Evolutionary conservation across 1,140 invertebrate genomes (phyloP), one percentile per base, ranked within the genome.

Genomic region (Apis dorsata): DNA sequence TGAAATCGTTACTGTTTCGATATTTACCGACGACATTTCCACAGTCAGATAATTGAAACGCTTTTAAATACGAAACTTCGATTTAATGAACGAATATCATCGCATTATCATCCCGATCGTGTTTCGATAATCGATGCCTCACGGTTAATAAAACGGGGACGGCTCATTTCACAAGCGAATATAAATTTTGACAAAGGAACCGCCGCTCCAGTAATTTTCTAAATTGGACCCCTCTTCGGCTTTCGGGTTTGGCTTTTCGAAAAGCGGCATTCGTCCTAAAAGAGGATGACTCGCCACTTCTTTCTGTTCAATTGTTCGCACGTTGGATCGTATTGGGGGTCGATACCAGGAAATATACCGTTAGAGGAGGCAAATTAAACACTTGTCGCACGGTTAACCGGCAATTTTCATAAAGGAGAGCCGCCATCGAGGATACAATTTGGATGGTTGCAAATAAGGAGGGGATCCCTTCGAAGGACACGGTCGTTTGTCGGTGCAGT

Each of bases 331-430:
- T 24, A 24, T 24, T 24, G 24, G 34, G 34, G 34, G 34, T 34
- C 34, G 12, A 66, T 44, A 62, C 60, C 11, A 51, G 63, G 65
- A 63, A 53, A 17, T 11, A 65, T 44, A 34, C 34, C 59, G 77
- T 82, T 69, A 17, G 1, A 57, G 28, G 79, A 76, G 34, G 71
- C 76, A 85, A 88, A 89, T 89, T 88, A 86, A 72, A 49, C 62
- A 78, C 87, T 89, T 88, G 85, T 89, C 87, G 77, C 75, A 85
- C 66, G 34, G 81, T 88, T 88, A 84, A 79, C 85, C 80, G 60
- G 87, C 71, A 84, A 88, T 88, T 79, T 88, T 88, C 86, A 79
- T 74, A 63, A 84, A 88, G 83, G 73, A 71, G 84, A 49, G 8
- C 63, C 76, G 55, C 60, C 76, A 57, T 68, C 73, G 85, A 77